Conservation (phyloP, 2,888 invertebrate species). For the Scaeva pyrastri region DNA sequence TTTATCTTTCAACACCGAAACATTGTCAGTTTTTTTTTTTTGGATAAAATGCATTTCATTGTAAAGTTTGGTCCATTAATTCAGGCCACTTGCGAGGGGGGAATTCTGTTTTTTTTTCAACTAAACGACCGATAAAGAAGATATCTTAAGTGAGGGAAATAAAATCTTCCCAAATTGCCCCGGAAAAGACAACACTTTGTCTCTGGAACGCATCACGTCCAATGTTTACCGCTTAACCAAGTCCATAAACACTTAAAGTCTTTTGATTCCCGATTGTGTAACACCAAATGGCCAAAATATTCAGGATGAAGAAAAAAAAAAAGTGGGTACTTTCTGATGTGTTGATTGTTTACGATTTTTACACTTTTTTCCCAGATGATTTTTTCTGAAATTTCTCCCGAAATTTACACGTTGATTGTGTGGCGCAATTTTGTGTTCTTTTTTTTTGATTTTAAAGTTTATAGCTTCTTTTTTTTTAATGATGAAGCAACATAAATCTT, state of each 20-base stretch:
- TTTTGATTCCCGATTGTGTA: constrained; percentile 35
- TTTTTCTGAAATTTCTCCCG: background rate
- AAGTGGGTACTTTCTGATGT: constrained; percentile 15
- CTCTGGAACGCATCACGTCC: background rate
- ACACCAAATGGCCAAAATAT: background rate
- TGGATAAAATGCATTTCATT: constrained; percentile 56
- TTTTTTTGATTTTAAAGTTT: background rate
- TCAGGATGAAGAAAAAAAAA: background rate
- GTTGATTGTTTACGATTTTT: constrained; percentile 30
- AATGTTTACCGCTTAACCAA: constrained; percentile 16
- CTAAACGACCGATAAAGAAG: constrained; percentile 34
- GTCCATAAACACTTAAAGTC: background rate
- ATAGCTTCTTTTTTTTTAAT: constrained; percentile 22
- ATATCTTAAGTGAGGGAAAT: constrained; percentile 43
- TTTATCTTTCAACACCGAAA: constrained; percentile 49
- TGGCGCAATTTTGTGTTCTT: constrained; percentile 1
- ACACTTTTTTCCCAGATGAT: background rate
- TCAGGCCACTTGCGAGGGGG: background rate
- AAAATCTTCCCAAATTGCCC: constrained; percentile 29
- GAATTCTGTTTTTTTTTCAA: background rate
- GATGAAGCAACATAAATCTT: constrained; percentile 15
- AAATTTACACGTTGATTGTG: constrained; percentile 32
- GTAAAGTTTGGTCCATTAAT: constrained; percentile 43
- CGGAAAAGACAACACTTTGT: constrained; percentile 27
- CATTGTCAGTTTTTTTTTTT: constrained; percentile 23